phyloP scores from a whole-genome alignment of 2,888 invertebrate species.

The Rhabditoides inermis region DNA sequence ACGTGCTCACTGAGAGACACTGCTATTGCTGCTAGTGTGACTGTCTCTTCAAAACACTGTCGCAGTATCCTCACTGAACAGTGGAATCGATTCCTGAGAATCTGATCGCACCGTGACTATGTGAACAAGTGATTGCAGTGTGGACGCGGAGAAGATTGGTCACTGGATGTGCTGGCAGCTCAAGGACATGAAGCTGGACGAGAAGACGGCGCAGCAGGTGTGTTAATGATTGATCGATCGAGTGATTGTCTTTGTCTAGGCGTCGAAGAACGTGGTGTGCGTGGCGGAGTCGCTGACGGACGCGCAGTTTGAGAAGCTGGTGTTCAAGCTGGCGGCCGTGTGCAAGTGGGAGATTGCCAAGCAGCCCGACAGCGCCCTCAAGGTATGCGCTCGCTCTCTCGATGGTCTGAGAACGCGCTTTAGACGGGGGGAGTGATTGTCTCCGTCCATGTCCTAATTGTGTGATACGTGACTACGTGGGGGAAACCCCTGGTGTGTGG shows the following conservation, averaged over 20 bases:
- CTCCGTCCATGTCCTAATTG: too few relatives aligned
- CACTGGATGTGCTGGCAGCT: slow-evolving; percentile 27
- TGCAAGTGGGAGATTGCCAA: slow-evolving; percentile 31
- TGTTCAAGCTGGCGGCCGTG: slow-evolving; percentile 22
- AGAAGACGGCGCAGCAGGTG: slow-evolving; percentile 25
- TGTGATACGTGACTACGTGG: too few relatives aligned
- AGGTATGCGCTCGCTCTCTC: slow-evolving; percentile 11
- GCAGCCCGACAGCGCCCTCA: slow-evolving; percentile 20
- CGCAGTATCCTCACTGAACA: too few relatives aligned
- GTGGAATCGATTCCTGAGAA: too few relatives aligned
- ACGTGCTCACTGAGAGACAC: too few relatives aligned
- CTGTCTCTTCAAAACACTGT: too few relatives aligned
- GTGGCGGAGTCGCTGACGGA: slow-evolving; percentile 8
- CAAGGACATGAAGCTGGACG: slow-evolving; percentile 15
- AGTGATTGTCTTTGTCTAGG: slow-evolving; percentile 7
- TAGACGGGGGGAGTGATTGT: too few relatives aligned
- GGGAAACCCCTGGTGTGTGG: too few relatives aligned
- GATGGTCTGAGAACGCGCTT: too few relatives aligned
- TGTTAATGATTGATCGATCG: slow-evolving; percentile 4
- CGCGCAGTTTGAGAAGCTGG: slow-evolving; percentile 15
- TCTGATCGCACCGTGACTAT: too few relatives aligned
- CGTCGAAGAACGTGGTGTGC: slow-evolving; percentile 27
- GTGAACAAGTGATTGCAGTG: too few relatives aligned
- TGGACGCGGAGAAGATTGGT: too few relatives aligned
- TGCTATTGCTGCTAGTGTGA: neutral